Evolutionary conservation across 2,113 vertebrate genomes (phyloP), one percentile per base, ranked within the genome.

Genomic region (Stigmatopora argus): DNA sequence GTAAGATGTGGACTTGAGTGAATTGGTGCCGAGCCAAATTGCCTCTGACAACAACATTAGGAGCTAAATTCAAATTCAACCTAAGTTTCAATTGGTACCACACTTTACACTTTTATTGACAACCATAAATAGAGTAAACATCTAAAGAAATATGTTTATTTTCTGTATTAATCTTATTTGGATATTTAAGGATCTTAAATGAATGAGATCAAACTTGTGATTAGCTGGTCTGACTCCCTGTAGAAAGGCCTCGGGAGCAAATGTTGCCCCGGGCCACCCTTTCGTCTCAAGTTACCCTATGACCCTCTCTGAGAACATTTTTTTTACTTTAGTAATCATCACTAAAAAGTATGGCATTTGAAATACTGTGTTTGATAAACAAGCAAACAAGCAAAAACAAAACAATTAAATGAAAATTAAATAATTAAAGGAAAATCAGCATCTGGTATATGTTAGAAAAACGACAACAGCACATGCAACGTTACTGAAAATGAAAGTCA

Each of bases 1-100:
- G 96, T 98, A 94, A 86, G 92, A 74, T 35, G 41, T 21, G 10
- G 5, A 21, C 38, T 35, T 14, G 12, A 14, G 12, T 21, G 26
- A 53, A 21, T 11, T 9, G 2, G 9, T 15, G 4, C 49, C 21
- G 5, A 51, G 5, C 46, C 19, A 53, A 53, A 2, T 5, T 23
- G 21, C 13, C 11, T 23, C 9, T 4, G 13, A 4, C 19, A 23
- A 19, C n/a, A 51, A 19, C 48, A 19, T 18, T 45, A 45, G 44
- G 44, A 11, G 44, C 44, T 11, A 1, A 45, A 45, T 45, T 45
- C 12, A 45, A 45, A 45, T 45, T 45, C 44, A 41, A 2, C 44
- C 44, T 45, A 11, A 13, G 9, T 45, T 45, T 45, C 9, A 2
- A 45, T 10, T 13, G 12, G 44, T 11, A 7, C 44, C 44, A 45